Percentiles rank a stretch among this genome's conserved stretches.
Conservation (phyloP, 2,888 invertebrate species). For the Icerya purchasi region DNA sequence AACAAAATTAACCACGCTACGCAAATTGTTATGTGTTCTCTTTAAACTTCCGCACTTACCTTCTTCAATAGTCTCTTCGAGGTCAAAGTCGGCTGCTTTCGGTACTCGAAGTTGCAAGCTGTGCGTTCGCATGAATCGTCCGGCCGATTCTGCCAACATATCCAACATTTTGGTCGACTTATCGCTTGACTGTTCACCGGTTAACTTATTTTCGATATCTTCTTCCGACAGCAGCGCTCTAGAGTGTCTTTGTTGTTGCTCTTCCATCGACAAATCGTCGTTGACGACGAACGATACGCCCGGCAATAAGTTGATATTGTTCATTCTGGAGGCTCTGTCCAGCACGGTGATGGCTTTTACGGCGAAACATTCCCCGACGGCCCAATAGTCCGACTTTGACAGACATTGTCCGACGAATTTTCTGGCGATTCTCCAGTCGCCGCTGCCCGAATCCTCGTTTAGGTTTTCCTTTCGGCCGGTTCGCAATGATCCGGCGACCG, state of each 20-base stretch:
- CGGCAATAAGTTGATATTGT: slow-evolving; percentile 33
- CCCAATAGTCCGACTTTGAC: slow-evolving; percentile 22
- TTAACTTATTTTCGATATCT: slow-evolving; percentile 32
- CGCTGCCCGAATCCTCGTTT: background rate
- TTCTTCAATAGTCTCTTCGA: slow-evolving; percentile 54
- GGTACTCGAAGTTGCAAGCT: slow-evolving; percentile 48
- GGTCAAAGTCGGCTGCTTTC: slow-evolving; percentile 37
- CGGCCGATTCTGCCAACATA: slow-evolving; percentile 33
- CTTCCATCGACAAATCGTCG: slow-evolving; percentile 12
- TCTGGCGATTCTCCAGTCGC: slow-evolving; percentile 14
- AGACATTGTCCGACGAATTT: slow-evolving; percentile 18
- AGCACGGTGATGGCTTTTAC: slow-evolving; percentile 34
- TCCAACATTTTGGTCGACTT: slow-evolving; percentile 32
- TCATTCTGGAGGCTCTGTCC: slow-evolving; percentile 33
- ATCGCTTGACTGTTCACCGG: slow-evolving; percentile 22
- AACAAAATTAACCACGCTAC: too few species aligned
- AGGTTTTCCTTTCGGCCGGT: slow-evolving; percentile 7
- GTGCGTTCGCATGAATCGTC: slow-evolving; percentile 36
- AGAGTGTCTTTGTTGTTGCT: slow-evolving; percentile 18
- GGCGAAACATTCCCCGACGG: slow-evolving; percentile 33
- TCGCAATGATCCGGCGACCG: background rate
- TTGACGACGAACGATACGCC: slow-evolving; percentile 35
- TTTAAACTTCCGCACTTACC: too few species aligned
- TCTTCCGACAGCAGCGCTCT: slow-evolving; percentile 24
- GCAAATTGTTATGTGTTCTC: too few species aligned